These are phyloP conservation scores for Leptopterna dolabrata DNA, from an alignment of 2,888 invertebrate species.

Conservation along the genomic window DNA sequence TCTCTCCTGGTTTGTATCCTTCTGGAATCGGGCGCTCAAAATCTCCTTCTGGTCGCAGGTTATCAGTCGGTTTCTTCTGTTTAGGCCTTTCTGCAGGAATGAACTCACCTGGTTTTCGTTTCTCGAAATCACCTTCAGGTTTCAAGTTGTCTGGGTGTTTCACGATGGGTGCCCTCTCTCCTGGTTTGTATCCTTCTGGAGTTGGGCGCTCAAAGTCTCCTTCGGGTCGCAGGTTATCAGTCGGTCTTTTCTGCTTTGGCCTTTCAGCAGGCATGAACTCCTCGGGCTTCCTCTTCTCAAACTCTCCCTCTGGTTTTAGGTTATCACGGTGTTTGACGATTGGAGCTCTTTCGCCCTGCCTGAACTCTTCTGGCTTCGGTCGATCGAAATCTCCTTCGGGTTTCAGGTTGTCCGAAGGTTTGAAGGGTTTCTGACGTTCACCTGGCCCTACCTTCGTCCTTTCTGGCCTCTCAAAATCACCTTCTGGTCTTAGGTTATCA, in stretches of 20 bases:
- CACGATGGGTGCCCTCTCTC: constrained; percentile 69
- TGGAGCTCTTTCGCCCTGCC: constrained; percentile 72
- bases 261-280: constrained; percentile 68
- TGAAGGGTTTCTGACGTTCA: constrained; percentile 67
- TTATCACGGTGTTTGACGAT: constrained; percentile 67
- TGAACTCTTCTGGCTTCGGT: constrained; percentile 60
- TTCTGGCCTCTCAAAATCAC: constrained; percentile 68
- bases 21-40: constrained; percentile 69
- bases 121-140: constrained; percentile 69
- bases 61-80: constrained; percentile 63
- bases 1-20: constrained; percentile 65
- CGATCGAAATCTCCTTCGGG: constrained; percentile 72
- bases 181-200: constrained; percentile 69
- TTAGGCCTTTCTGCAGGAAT: constrained; percentile 69
- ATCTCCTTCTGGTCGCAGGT: constrained; percentile 65
- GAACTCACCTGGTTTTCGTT: constrained; percentile 66
- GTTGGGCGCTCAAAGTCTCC: constrained; percentile 68
- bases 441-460: constrained; percentile 65
- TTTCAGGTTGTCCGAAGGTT: constrained; percentile 70
- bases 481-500: constrained; percentile 69
- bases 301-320: constrained; percentile 72
- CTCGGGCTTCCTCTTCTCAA: constrained; percentile 67
- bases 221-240: constrained; percentile 69
- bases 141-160: constrained; percentile 71
- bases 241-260: constrained; percentile 67